Percentiles rank a stretch among this genome's conserved stretches.
Evolutionary conservation across 2,888 invertebrate genomes (phyloP).

Genomic region (Leptinotarsa tumamoca): DNA sequence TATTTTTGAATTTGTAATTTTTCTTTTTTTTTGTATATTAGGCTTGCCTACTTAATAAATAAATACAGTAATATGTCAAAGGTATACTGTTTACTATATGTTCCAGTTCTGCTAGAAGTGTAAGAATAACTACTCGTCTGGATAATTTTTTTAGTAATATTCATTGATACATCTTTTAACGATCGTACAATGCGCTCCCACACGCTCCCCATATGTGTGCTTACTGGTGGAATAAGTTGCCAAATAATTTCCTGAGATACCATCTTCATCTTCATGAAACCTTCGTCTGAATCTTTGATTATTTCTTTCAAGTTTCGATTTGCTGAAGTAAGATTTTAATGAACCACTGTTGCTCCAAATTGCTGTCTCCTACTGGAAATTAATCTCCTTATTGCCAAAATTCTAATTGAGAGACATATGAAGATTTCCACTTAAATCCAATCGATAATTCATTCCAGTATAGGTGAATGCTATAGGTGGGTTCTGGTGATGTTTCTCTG

Average conservation of each 20-base stretch:
- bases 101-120: conserved; percentile 21
- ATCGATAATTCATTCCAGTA: conserved; percentile 10
- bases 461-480: conserved; percentile 4
- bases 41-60: too few relatives aligned
- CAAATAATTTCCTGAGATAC: background rate
- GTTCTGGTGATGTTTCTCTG: background rate
- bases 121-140: conserved; percentile 20
- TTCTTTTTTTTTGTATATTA: too few relatives aligned
- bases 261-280: background rate
- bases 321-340: conserved; percentile 1
- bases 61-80: too few relatives aligned
- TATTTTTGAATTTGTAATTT: too few relatives aligned
- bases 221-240: conserved; percentile 1
- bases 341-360: conserved; percentile 26
- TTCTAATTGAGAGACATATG: conserved; percentile 14
- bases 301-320: conserved; percentile 21
- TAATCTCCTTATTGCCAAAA: conserved; percentile 22
- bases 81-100: conserved; percentile 30
- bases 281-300: background rate
- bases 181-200: conserved; percentile 19
- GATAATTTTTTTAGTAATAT: conserved; percentile 10
- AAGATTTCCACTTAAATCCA: background rate
- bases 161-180: conserved; percentile 18
- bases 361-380: conserved; percentile 12
- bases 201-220: conserved; percentile 3